Evolutionary conservation across 2,797 vertebrate species (phyloP).

Genomic region (Crenichthys baileyi): DNA sequence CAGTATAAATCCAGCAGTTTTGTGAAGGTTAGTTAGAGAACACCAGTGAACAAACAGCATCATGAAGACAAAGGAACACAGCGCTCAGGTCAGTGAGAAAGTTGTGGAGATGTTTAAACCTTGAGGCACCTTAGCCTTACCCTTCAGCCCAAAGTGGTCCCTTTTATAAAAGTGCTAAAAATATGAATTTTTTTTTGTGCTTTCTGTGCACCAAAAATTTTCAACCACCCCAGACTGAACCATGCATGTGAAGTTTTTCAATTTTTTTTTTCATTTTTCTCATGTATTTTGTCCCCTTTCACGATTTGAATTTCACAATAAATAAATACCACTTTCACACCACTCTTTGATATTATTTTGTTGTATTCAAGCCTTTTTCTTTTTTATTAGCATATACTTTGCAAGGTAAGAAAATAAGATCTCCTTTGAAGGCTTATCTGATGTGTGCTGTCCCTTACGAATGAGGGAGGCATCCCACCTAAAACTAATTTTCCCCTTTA

Average conservation of each 20-base stretch:
- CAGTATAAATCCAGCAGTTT: neutral
- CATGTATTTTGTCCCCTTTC: neutral
- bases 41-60: neutral
- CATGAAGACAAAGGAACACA: neutral
- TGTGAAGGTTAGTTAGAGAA: neutral
- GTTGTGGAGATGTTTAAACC: neutral
- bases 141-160: neutral
- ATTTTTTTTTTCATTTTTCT: neutral
- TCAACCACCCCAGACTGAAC: neutral
- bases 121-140: neutral
- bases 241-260: neutral
- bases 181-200: neutral
- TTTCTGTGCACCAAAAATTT: neutral
- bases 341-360: neutral
- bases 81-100: neutral
- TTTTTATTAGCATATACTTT: too few relatives aligned
- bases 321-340: neutral
- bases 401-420: too few relatives aligned
- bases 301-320: too few relatives aligned
- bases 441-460: too few relatives aligned
- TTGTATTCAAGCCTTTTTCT: too few relatives aligned
- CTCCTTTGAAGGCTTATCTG: too few relatives aligned
- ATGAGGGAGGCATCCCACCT: too few relatives aligned
- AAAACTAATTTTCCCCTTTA: too few relatives aligned
- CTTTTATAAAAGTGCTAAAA: neutral